Evolutionary conservation across 2,888 invertebrate species (phyloP).

Genomic region (Dioctria linearis): DNA sequence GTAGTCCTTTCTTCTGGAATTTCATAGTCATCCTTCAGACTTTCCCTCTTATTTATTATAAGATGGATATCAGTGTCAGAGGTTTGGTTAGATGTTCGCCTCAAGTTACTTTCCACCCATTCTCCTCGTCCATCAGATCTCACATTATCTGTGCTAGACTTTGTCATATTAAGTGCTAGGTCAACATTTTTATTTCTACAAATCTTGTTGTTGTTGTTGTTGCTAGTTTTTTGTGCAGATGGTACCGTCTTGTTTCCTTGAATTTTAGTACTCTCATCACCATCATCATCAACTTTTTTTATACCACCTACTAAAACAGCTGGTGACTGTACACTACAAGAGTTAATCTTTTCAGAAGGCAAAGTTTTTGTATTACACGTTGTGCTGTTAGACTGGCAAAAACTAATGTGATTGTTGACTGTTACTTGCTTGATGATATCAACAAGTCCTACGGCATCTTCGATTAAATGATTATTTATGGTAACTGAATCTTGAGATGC

Average conservation of each 20-base stretch:
- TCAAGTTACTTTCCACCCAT: not conserved
- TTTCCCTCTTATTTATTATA: constrained; percentile 33
- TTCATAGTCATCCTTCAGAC: constrained; percentile 11
- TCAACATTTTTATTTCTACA: constrained; percentile 72
- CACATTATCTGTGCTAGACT: constrained; percentile 13
- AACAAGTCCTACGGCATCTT: constrained; percentile 63
- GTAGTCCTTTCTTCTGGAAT: not conserved
- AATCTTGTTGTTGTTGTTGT: constrained; percentile 62
- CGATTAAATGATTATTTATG: constrained; percentile 72
- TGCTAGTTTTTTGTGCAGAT: not conserved
- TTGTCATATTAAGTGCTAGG: constrained; percentile 68
- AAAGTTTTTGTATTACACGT: constrained; percentile 65
- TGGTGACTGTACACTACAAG: not conserved
- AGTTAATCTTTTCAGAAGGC: constrained; percentile 52
- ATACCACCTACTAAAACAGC: not conserved
- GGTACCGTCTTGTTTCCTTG: not conserved
- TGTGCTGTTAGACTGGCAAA: constrained; percentile 55
- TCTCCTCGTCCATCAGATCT: not conserved
- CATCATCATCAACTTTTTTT: not conserved
- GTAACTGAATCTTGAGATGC: constrained; percentile 63
- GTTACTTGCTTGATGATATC: constrained; percentile 66
- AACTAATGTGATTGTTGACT: constrained; percentile 71
- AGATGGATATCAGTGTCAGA: not conserved
- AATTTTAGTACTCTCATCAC: constrained; percentile 9
- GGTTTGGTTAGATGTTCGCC: not conserved